These are phyloP conservation scores for Nothoprocta pentlandii DNA, from an alignment of 2,113 vertebrate species.

Conservation along the genomic window DNA sequence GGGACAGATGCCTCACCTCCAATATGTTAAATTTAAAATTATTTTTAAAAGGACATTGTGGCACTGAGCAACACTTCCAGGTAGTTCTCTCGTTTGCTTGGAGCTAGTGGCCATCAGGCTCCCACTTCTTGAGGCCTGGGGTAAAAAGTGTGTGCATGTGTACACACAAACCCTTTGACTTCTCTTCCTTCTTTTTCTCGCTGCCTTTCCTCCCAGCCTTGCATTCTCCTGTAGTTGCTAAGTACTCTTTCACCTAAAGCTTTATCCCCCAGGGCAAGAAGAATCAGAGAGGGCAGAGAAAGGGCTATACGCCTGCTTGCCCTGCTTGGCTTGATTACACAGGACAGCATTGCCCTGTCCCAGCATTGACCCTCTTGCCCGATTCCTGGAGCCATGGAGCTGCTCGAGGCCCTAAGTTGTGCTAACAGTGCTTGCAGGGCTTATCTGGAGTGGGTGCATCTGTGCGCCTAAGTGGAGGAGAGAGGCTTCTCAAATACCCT, in stretches of 20 bases:
- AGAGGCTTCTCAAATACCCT: neutral
- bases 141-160: neutral
- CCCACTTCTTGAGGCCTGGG: neutral
- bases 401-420: rapidly evolving
- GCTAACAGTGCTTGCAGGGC: neutral
- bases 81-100: conserved; percentile 13
- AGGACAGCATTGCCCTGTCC: neutral
- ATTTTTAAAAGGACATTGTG: neutral
- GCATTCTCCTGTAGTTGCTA: neutral
- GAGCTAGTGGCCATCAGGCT: neutral
- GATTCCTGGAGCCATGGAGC: neutral
- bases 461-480: neutral
- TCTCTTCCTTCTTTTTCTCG: neutral
- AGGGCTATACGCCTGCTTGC: neutral
- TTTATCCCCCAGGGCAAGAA: neutral
- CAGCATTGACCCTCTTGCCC: rapidly evolving
- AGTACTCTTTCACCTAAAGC: neutral
- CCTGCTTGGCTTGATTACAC: neutral
- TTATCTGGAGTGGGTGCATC: neutral
- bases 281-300: neutral
- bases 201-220: neutral
- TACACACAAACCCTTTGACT: neutral
- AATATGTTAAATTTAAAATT: neutral
- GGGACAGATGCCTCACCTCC: neutral
- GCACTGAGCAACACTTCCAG: neutral